Evolutionary conservation across 2,797 vertebrate genomes (phyloP), one percentile per base, ranked within the genome.

Genomic region (Diceros bicornis): DNA sequence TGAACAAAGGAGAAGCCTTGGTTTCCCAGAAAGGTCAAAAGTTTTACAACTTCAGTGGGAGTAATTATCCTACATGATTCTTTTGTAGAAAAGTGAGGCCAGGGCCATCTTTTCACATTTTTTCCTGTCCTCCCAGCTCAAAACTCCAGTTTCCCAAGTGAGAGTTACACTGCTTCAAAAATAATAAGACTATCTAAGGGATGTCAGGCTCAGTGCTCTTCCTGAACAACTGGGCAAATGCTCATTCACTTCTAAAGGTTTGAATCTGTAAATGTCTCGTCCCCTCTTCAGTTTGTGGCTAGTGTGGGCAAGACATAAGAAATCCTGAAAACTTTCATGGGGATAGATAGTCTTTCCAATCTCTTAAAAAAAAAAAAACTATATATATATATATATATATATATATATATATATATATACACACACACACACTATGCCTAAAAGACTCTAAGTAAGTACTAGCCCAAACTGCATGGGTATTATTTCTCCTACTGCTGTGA

Each of bases 401-500:
- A n/a, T n/a, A n/a, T n/a, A n/a, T 52, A 52, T 52, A 52, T 47
- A 47, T 47, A 47, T 47, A 12, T 47, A 47, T 47, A 47, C 47
- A 47, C 7, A 47, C 37, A 41, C 41, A 41, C 41, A 41, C 41
- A 41, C 41, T 93, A 71, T 91, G 52, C 55, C 29, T 69, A 47
- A 55, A 87, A 84, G 27, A 62, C 62, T 93, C 77, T 27, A 95
- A 96, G 69, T 91, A 37, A 37, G 41, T 95, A 41, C 72, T 97
- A 55, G 34, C 61, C 34, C 34, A 81, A 90, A 90, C n/a, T 74
- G 3, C 9, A 47, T 91, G 37, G 55, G 20, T 92, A 87, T 93
- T 85, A 92, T 97, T 87, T 96, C 66, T 94, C 41, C 77, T 68
- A 18, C 34, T 81, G 74, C 82, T 96, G 14, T 88, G 62, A 96